Percentiles rank a stretch among this genome's conserved stretches.
These are phyloP conservation scores for Sciaenops ocellatus DNA, from an alignment of 2,797 vertebrate genomes.

Conservation along the genomic window DNA sequence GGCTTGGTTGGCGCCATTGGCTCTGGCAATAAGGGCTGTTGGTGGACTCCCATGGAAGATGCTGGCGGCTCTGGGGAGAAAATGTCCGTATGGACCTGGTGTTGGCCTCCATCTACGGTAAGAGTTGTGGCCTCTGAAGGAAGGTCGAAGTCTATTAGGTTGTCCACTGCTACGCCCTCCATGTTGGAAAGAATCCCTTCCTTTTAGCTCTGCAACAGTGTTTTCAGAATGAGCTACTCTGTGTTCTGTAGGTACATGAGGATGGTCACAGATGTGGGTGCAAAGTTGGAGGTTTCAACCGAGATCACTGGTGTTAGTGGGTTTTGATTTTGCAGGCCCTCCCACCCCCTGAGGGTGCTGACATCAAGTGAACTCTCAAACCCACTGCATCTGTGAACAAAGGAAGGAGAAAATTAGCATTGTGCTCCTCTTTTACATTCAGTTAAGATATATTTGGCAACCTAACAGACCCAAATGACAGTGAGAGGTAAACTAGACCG, in stretches of 20 bases:
- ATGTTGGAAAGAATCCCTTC: slow-evolving; percentile 71
- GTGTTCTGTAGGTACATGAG: slow-evolving; percentile 43
- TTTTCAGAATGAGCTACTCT: slow-evolving; percentile 16
- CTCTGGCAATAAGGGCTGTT: slow-evolving; percentile 75
- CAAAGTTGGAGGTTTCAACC: neutral
- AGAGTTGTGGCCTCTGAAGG: slow-evolving; percentile 65
- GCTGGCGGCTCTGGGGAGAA: slow-evolving; percentile 72
- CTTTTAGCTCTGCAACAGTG: slow-evolving; percentile 3
- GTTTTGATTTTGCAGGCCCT: slow-evolving; percentile 21
- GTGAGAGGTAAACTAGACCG: neutral
- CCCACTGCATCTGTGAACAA: slow-evolving; percentile 62
- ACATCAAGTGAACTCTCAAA: slow-evolving; percentile 37
- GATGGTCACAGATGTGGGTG: neutral
- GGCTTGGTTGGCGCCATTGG: slow-evolving; percentile 62
- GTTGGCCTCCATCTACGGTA: slow-evolving; percentile 34
- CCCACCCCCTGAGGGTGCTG: slow-evolving; percentile 36
- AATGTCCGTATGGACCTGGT: slow-evolving; percentile 54
- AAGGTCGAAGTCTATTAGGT: slow-evolving; percentile 91
- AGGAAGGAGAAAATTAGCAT: slow-evolving; percentile 5
- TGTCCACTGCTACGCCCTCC: slow-evolving; percentile 89
- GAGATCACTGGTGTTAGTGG: neutral
- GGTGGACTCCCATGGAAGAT: slow-evolving; percentile 35
- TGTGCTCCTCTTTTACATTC: neutral
- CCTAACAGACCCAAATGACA: neutral
- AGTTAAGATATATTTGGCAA: neutral